Base-by-base conservation (phyloP, 1,140 invertebrate genomes). In the Idris sp. region DNA sequence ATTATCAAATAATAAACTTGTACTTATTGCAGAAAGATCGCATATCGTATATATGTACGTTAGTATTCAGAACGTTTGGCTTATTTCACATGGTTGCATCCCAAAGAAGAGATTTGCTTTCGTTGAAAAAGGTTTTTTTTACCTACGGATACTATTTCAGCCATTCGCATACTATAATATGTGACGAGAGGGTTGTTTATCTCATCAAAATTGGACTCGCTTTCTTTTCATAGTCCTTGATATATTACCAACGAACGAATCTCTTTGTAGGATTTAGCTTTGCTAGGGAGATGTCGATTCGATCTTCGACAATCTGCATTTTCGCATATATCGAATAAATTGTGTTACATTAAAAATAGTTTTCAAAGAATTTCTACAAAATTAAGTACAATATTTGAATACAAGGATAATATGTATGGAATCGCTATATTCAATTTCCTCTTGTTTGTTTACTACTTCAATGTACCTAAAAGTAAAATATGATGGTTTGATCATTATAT, bases 81-180 rank as follows among this genome's bases (percentile, higher is more conserved):
- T 87, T 87, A 87, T 86, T 87, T 87, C 86, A 81, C 84, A 86
- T 84, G 82, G 82, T 59, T 79, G 82, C 69, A 46, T 79, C 43
- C 79, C 79, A 86, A 87, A 87, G 83, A 84, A 84, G 82, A 86
- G 85, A 87, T 87, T 86, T 87, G 83, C 85, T 83, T 86, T 79
- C 75, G 79, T 81, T 78, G 77, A 78, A 81, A 82, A 76, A 81
- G 78, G 67, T 78, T 81, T 85, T 86, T n/a, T 84, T 83, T 81
- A 76, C 51, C 61, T 72, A 58, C 67, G 76, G 65, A 80, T 78
- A 77, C 65, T 72, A 64, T 76, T 67, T 53, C 67, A 74, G 61
- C 68, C 68, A 74, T 74, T 77, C 71, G 68, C 56, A 74, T 78
- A 77, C 59, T 64, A 71, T 77, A 73, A 77, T 77, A 74, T 77